Evolutionary conservation across 2,888 invertebrate species (phyloP).

Genomic region (Raillietiella orientalis): DNA sequence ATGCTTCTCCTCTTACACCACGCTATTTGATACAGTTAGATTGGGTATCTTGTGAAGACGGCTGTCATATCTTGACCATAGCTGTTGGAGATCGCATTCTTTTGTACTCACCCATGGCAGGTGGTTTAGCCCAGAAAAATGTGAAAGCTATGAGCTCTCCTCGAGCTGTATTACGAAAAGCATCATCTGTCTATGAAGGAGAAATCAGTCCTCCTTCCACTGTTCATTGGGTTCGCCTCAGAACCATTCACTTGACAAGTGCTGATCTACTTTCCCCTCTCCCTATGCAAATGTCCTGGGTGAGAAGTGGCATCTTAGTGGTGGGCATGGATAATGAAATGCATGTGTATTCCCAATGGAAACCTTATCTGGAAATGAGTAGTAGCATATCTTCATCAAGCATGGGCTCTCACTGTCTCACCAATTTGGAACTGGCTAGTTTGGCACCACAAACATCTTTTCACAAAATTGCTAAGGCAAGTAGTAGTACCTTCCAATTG

Average conservation of each 20-base stretch:
- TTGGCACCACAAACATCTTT: too few relatives aligned
- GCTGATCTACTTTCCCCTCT: slow-evolving; percentile 85
- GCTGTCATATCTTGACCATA: slow-evolving; percentile 85
- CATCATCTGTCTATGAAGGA: slow-evolving; percentile 4
- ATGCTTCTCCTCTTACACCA: slow-evolving; percentile 61
- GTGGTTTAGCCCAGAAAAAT: slow-evolving; percentile 76
- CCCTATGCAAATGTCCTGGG: slow-evolving; percentile 98
- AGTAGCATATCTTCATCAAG: too few relatives aligned
- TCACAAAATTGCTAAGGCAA: too few relatives aligned
- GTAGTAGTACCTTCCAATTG: too few relatives aligned
- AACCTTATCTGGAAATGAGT: slow-evolving; percentile 5
- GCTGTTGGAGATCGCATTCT: slow-evolving; percentile 71
- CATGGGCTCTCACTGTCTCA: too few relatives aligned
- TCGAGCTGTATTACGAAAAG: slow-evolving; percentile 6
- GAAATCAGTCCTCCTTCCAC: too few relatives aligned
- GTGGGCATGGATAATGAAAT: slow-evolving; percentile 99
- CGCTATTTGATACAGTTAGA: slow-evolving; percentile 70
- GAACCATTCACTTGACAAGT: slow-evolving; percentile 60
- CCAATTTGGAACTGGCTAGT: too few relatives aligned
- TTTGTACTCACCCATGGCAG: slow-evolving; percentile 70
- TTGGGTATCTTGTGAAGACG: slow-evolving; percentile 98
- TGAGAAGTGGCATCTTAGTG: slow-evolving; percentile 82
- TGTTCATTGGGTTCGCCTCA: slow-evolving; percentile 92
- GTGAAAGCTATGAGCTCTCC: slow-evolving; percentile 48
- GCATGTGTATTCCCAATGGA: slow-evolving; percentile 97